Conservation (phyloP, 1,140 invertebrate species). For the Drosophila carrolli region DNA sequence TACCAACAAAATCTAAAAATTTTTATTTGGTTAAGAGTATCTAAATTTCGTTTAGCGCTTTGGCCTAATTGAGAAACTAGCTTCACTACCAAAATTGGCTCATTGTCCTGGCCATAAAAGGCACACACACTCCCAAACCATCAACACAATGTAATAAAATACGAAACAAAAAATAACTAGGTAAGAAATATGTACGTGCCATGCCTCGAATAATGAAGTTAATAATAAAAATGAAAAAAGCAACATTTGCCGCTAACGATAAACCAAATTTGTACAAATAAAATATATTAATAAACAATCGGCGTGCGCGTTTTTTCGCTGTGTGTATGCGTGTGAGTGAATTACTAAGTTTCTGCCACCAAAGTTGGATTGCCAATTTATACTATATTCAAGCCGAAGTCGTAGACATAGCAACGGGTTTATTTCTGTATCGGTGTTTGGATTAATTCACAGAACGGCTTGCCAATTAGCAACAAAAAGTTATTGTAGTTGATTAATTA, state of each 20-base stretch:
- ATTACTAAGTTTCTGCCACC: slow-evolving; percentile 47
- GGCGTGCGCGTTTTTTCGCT: slow-evolving; percentile 39
- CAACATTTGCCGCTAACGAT: slow-evolving; percentile 45
- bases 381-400: slow-evolving; percentile 4
- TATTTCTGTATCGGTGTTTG: slow-evolving; percentile 26
- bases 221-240: slow-evolving; percentile 55
- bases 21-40: not conserved
- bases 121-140: slow-evolving; percentile 37
- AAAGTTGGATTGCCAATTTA: slow-evolving; percentile 29
- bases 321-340: slow-evolving; percentile 18
- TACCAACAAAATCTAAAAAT: too few relatives aligned
- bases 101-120: slow-evolving; percentile 74
- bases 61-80: slow-evolving; percentile 62
- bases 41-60: slow-evolving; percentile 44
- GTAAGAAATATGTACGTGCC: slow-evolving; percentile 59
- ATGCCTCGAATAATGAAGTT: slow-evolving; percentile 66
- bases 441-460: slow-evolving; percentile 32
- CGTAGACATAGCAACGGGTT: slow-evolving; percentile 38
- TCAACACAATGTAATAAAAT: slow-evolving; percentile 25
- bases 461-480: slow-evolving; percentile 43
- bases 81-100: slow-evolving; percentile 50
- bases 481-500: slow-evolving; percentile 40
- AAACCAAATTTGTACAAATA: slow-evolving; percentile 50
- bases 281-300: slow-evolving; percentile 67
- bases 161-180: slow-evolving; percentile 29